Evolutionary conservation across 2,797 vertebrate genomes (phyloP).

Genomic region (Nasua narica): DNA sequence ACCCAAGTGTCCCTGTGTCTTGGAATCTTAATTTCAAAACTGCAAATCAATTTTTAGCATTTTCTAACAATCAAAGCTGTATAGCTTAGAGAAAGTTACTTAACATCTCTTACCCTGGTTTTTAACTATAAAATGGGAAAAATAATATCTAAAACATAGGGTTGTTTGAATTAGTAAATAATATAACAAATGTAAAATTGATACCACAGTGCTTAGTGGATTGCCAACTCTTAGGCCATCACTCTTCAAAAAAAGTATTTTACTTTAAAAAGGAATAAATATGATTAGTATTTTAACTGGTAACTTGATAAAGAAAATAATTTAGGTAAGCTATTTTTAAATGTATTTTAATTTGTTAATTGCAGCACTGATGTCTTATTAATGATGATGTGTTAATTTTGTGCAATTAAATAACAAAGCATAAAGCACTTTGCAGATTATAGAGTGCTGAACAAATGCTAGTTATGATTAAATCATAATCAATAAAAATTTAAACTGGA

Average conservation of each 20-base stretch:
- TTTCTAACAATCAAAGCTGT: not conserved
- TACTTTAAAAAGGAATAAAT: not conserved
- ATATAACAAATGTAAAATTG: not conserved
- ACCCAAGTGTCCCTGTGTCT: not conserved
- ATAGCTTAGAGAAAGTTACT: not conserved
- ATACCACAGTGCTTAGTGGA: not conserved
- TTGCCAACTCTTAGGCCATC: not conserved
- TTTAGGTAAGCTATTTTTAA: not conserved
- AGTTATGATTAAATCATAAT: not conserved
- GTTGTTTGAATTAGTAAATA: not conserved
- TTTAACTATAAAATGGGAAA: not conserved
- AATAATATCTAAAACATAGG: not conserved
- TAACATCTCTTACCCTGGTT: not conserved
- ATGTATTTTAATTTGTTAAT: conserved; percentile 12
- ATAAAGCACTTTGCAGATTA: not conserved
- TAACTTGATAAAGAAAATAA: not conserved
- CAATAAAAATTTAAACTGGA: not conserved
- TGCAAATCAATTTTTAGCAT: not conserved
- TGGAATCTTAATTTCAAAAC: conserved; percentile 20
- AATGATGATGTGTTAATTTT: not conserved
- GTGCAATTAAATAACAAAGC: not conserved
- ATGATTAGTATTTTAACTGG: not conserved
- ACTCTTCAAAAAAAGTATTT: not conserved
- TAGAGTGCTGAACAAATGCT: not conserved
- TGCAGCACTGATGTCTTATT: not conserved